Base-by-base conservation (phyloP, 2,797 vertebrate species). In the Calcarius lapponicus region DNA sequence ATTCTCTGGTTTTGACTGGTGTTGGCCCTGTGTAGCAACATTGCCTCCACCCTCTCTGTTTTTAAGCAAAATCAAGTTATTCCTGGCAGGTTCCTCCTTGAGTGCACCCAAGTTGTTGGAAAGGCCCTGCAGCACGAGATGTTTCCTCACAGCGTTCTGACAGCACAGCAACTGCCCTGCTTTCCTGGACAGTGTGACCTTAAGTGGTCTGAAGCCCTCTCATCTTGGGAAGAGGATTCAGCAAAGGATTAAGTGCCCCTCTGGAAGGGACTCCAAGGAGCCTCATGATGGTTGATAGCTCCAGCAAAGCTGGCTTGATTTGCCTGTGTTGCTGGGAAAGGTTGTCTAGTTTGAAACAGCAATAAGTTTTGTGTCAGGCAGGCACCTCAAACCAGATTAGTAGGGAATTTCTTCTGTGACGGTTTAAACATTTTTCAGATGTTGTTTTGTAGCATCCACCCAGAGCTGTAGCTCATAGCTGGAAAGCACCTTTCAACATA, bases 51-150 rank as follows among this genome's bases (percentile, higher is more conserved):
- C 2, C 10, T 85, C 31, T 43, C 34, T 70, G 17, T 71, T 89
- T 82, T 61, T 14, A 70, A 66, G 72, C 56, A 24, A 40, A 51
- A 66, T 16, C 15, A 25, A 32, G 31, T 87, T 91, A 17, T 73
- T 85, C 51, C 58, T 40, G 38, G 53, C 66, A 79, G 26, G 57
- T 90, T 86, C 61, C 43, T 78, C 51, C 11, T 61, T 15, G 51
- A 67, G 38, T 61, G 10, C 3, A 2, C 40, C 2, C 28, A 24
- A 5, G 11, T 72, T 84, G 6, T 3, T 6, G 11, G 81, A 82
- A 80, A 48, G 71, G 67, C 51, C 28, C 47, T 2, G 3, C 17
- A 20, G 3, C 4, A 9, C 0, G 1, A 67, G 47, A 11, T 31
- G 26, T 67, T 88, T 72, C n/a, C 42, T 84, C 54, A 7, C 60